phyloP scores from a whole-genome alignment of 2,113 vertebrate species.

The Microtus pennsylvanicus region DNA sequence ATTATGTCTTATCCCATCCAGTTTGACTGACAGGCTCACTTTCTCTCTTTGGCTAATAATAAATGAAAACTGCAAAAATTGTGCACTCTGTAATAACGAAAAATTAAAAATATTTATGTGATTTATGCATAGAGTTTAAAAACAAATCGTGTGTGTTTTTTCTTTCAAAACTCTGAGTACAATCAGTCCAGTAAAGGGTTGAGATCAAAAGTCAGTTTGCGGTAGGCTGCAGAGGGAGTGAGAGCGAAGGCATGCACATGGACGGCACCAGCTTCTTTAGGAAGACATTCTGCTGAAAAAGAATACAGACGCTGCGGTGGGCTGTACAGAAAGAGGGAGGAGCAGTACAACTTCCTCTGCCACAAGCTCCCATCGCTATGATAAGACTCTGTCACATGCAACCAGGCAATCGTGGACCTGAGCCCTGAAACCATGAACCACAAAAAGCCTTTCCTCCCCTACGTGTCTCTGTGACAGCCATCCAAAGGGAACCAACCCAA shows the following conservation, averaged over 20 bases:
- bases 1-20: slow-evolving; percentile 35
- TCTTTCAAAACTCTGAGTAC: slow-evolving; percentile 33
- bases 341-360: neutral
- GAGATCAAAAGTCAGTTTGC: slow-evolving; percentile 30
- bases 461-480: neutral
- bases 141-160: slow-evolving; percentile 43
- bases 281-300: slow-evolving; percentile 25
- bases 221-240: neutral
- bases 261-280: neutral
- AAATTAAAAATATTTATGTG: slow-evolving; percentile 63
- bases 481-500: neutral
- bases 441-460: neutral
- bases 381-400: neutral
- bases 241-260: neutral
- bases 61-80: slow-evolving; percentile 61
- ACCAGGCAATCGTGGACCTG: neutral
- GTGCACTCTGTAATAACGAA: slow-evolving; percentile 10
- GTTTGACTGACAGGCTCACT: slow-evolving; percentile 66
- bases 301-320: neutral
- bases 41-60: slow-evolving; percentile 50
- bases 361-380: neutral
- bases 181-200: neutral
- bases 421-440: neutral
- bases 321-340: neutral
- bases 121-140: slow-evolving; percentile 34